Conservation (phyloP, 2,113 vertebrate species). For the Chunga burmeisteri region DNA sequence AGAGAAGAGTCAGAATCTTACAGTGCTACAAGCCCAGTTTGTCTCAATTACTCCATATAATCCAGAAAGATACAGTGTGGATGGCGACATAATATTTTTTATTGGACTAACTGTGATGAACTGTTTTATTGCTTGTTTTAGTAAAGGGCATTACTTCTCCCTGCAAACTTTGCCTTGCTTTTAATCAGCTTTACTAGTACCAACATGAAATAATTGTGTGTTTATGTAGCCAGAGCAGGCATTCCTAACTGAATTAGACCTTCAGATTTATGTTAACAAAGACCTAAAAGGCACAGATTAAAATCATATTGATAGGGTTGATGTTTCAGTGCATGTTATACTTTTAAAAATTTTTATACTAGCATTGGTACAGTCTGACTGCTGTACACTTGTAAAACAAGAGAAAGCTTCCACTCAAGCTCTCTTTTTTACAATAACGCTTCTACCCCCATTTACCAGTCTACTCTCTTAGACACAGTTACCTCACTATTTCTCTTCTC, state of each 20-base stretch:
- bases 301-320: neutral
- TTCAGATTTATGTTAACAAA: neutral
- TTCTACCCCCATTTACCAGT: neutral
- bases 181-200: neutral
- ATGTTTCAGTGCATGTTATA: neutral
- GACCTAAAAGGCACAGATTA: neutral
- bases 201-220: neutral
- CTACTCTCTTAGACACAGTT: neutral
- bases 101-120: neutral
- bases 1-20: neutral
- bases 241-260: neutral
- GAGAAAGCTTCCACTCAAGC: neutral
- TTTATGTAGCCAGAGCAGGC: neutral
- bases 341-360: neutral
- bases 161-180: neutral
- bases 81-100: neutral
- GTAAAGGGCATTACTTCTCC: neutral
- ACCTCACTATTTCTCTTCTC: neutral
- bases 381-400: neutral
- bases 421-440: neutral
- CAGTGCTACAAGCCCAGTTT: neutral
- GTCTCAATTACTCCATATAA: neutral
- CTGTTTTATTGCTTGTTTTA: neutral
- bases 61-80: neutral
- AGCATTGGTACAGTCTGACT: neutral